Base-by-base conservation (phyloP, 2,888 invertebrate genomes). In the Ornithoptera alexandrae region DNA sequence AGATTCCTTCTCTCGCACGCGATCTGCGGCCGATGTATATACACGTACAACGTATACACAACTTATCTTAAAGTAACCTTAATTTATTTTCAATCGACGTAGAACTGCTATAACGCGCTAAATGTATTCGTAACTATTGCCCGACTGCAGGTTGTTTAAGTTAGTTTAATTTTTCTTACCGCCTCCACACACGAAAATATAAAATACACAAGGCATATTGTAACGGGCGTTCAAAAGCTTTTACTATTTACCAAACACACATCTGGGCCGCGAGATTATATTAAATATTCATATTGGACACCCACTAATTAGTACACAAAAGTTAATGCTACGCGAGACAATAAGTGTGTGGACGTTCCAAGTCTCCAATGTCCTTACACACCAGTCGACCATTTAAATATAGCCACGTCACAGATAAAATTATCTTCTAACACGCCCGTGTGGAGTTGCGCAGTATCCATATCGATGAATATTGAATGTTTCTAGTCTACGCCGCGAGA, bases 291-390 rank as follows among this genome's bases (percentile, higher is more conserved):
- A 86, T 88, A 90, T 85, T 89, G 88, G 85, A 87, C 90, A 88
- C 89, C 86, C 86, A 91, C 92, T 92, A 92, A 92, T 92, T 92
- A 91, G 90, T 92, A 91, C 89, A 90, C 90, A 91, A 87, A 88
- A 87, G 84, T 87, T 86, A 89, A 89, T 88, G 84, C 84, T 81
- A 83, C 82, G 81, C 82, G 81, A 85, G 86, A 87, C 88, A 89
- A 87, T 88, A 81, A 83, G 82, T 81, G 79, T 83, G 84, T 82
- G 81, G 82, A 81, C 83, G 79, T 79, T 80, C 77, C 78, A 77
- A 81, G 83, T 83, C 81, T 83, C 82, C 78, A 83, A 82, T 86
- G 85, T 84, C 87, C 84, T 84, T 84, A 83, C 81, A 79, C 76
- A 82, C 76, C 76, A 73, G 72, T 74, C 77, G 74, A 75, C 74